phyloP scores from a whole-genome alignment of 2,888 invertebrate genomes.

The Drosophila dives region DNA sequence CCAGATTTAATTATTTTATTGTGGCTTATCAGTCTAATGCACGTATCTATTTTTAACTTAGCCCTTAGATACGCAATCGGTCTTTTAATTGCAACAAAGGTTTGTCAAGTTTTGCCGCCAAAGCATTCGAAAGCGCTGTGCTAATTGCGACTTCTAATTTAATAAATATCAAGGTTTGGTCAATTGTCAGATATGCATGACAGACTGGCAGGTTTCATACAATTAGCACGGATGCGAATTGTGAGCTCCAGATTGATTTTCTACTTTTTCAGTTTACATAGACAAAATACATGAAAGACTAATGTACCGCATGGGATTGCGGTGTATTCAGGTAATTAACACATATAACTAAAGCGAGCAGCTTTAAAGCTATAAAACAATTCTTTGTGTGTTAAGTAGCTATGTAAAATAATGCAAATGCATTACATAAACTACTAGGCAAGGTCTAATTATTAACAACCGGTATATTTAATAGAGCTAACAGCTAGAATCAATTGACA shows the following conservation, averaged over 20 bases:
- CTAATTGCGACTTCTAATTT: conserved; percentile 59
- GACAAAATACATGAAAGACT: not conserved
- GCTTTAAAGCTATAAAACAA: conserved; percentile 1
- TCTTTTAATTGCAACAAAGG: not conserved
- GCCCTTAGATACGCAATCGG: not conserved
- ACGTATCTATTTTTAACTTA: conserved; percentile 6
- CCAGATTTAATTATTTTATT: conserved; percentile 11
- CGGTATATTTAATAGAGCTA: not conserved
- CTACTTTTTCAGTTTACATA: conserved; percentile 27
- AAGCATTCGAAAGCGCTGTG: conserved; percentile 36
- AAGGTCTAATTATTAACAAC: conserved; percentile 1
- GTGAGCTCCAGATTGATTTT: conserved; percentile 13
- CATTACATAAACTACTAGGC: not conserved
- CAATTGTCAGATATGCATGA: conserved; percentile 35
- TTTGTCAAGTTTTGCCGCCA: conserved; percentile 46
- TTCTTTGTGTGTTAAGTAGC: conserved; percentile 44
- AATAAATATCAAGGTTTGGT: conserved; percentile 62
- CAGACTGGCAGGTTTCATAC: conserved; percentile 14
- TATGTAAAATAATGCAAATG: conserved; percentile 33
- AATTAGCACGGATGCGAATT: conserved; percentile 3
- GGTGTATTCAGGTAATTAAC: conserved; percentile 47
- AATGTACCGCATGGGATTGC: conserved; percentile 17
- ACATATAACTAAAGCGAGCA: conserved; percentile 17
- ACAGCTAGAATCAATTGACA: not conserved
- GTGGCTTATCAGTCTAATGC: conserved; percentile 1